phyloP scores from a whole-genome alignment of 2,888 invertebrate species.

The Lasioglossum morio region DNA sequence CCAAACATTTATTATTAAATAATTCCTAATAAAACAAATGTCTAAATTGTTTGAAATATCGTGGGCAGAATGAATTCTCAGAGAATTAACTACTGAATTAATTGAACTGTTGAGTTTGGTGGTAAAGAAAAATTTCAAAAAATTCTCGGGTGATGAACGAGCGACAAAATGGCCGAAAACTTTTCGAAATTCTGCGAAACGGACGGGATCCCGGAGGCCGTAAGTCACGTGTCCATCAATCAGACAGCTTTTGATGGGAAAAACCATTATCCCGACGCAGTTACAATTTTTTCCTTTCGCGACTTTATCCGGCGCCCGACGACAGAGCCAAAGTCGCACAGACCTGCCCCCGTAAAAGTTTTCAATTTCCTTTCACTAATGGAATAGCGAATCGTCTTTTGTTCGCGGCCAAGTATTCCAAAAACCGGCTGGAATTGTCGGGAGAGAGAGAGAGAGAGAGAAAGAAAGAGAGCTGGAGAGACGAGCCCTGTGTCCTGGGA shows the following conservation, averaged over 20 bases:
- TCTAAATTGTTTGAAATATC: not conserved
- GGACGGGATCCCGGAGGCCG: not conserved
- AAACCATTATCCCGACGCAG: not conserved
- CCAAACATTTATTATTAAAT: too few species aligned
- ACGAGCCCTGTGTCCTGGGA: conserved; percentile 51
- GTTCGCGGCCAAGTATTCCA: conserved; percentile 49
- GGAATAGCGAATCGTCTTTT: conserved; percentile 45
- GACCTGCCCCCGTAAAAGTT: conserved; percentile 32
- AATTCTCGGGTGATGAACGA: not conserved
- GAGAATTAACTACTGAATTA: too few species aligned
- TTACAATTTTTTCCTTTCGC: conserved; percentile 1
- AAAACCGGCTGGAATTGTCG: conserved; percentile 18
- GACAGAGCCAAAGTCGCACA: not conserved
- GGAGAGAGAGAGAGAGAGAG: not conserved
- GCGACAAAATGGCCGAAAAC: not conserved
- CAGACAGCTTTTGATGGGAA: conserved; percentile 4
- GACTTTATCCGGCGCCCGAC: not conserved
- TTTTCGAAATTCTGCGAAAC: not conserved
- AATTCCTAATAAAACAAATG: too few species aligned
- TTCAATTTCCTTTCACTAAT: conserved; percentile 62
- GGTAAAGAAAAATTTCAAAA: not conserved
- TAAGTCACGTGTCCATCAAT: not conserved
- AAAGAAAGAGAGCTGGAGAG: too few species aligned
- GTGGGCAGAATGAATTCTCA: too few species aligned
- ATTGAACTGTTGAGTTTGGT: not conserved